Base-by-base conservation (phyloP, 2,888 invertebrate genomes). In the Chalcosyrphus nemorum region DNA sequence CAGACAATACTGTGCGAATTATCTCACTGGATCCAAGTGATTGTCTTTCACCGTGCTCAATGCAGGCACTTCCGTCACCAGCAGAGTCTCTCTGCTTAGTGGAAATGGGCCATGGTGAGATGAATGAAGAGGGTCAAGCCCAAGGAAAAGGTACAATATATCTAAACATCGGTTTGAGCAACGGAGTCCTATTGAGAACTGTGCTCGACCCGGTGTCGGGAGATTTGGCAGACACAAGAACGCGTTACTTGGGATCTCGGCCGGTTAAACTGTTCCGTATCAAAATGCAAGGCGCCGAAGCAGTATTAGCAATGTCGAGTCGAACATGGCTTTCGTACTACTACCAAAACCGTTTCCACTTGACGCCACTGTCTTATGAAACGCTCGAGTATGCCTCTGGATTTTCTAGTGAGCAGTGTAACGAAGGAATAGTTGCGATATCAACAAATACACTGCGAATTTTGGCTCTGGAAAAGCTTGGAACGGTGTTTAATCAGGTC, bases 371-470 rank as follows among this genome's bases (percentile, higher is more conserved):
- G 0, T 98, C 98, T 0, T 99, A 99, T 89, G 99, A 99, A 91
- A 96, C 97, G 72, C 92, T 99, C 74, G 99, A 99, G 90, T 99
- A 97, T 92, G 99, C 99, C 0, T 98, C 99, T 0, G 99, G 99
- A 2, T 99, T 99, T 91, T 96, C 96, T 86, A 94, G 94, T 92
- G 99, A 99, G 92, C 99, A 99, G 92, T 99, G 99, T 93, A 98
- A 98, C 0, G 99, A 99, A 92, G 99, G 99, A 87, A 98, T 99
- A 87, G 99, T 99, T 0, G 99, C 99, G 0, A 99, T 99, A 90
- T 98, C 99, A 0, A 97, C 98, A 1, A 99, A 99, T 89, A 99
- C 99, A 0, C 92, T 99, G 63, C 93, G 99, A 89, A 99, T 99
- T 93, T 94, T 99, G 91, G 99, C 99, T 0, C 92, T 99, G 68